Percentiles rank a stretch among this genome's conserved stretches.
These are phyloP conservation scores for Gila robusta DNA, from an alignment of 2,797 vertebrate species.

Conservation along the genomic window DNA sequence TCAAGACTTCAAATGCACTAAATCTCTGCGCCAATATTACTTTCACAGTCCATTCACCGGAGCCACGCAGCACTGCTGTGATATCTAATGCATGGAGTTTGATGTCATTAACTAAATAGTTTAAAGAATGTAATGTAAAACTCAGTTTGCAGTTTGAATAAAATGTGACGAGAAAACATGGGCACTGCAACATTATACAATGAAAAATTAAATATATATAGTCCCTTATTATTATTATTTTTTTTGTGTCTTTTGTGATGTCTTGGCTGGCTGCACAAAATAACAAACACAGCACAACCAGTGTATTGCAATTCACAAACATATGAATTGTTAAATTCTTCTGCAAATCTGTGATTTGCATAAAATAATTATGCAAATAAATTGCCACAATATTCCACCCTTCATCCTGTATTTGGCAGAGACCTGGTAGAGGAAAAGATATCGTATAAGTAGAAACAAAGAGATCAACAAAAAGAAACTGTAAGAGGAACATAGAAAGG, in stretches of 20 bases:
- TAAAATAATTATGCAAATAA: neutral
- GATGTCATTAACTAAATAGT: neutral
- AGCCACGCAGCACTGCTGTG: conserved; percentile 24
- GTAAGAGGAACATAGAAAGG: neutral
- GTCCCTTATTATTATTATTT: too few relatives aligned
- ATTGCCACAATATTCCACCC: neutral
- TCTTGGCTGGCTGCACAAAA: too few relatives aligned
- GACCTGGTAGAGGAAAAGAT: neutral
- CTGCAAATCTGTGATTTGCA: neutral
- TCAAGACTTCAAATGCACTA: conserved; percentile 47
- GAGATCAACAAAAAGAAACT: neutral
- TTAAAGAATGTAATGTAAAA: conserved; percentile 35
- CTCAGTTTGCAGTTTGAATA: neutral
- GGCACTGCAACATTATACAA: neutral
- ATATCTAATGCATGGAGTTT: conserved; percentile 26
- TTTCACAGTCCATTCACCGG: conserved; percentile 47
- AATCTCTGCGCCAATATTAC: conserved; percentile 38
- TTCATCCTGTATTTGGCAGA: neutral
- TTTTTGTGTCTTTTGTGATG: neutral
- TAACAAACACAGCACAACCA: neutral
- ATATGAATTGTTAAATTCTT: neutral
- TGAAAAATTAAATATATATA: neutral
- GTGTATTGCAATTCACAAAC: neutral
- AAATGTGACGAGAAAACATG: neutral
- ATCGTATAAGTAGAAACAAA: neutral